These are phyloP conservation scores for Diploscapter pachys DNA, from an alignment of 1,140 invertebrate species.

Conservation along the genomic window DNA sequence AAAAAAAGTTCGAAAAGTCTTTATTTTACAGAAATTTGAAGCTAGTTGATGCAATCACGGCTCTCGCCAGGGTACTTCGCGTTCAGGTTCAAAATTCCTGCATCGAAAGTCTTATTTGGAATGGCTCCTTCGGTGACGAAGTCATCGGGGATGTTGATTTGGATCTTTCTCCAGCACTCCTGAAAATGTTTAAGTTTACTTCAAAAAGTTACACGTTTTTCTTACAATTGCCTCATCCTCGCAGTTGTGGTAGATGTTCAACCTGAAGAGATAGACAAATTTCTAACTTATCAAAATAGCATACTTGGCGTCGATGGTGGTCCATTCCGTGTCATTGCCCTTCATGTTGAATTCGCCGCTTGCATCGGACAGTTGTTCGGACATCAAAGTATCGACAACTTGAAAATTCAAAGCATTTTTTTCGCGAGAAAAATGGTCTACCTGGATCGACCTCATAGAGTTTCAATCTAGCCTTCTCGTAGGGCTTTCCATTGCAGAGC, in stretches of 20 bases:
- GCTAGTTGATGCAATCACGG: slow-evolving; percentile 35
- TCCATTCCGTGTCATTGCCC: slow-evolving; percentile 38
- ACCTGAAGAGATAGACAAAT: too few relatives aligned
- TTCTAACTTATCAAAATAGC: too few relatives aligned
- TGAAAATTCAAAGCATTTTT: neutral
- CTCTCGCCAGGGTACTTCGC: slow-evolving; percentile 36
- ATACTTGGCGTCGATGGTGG: slow-evolving; percentile 36
- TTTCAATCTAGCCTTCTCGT: slow-evolving; percentile 37
- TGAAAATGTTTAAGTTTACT: slow-evolving; percentile 10
- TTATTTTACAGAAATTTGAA: neutral
- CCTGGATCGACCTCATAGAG: slow-evolving; percentile 38
- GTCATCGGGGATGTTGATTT: slow-evolving; percentile 34
- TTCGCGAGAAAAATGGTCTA: slow-evolving; percentile 12
- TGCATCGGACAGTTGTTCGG: slow-evolving; percentile 26
- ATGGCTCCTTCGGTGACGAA: slow-evolving; percentile 31
- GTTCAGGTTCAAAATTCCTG: slow-evolving; percentile 38
- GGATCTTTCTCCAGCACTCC: slow-evolving; percentile 40
- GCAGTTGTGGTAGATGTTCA: slow-evolving; percentile 44
- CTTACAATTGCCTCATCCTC: slow-evolving; percentile 39
- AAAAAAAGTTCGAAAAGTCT: too few relatives aligned
- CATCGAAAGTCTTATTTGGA: slow-evolving; percentile 33
- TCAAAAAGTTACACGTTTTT: neutral
- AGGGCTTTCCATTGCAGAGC: slow-evolving; percentile 41
- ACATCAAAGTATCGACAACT: slow-evolving; percentile 40
- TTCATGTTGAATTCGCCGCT: slow-evolving; percentile 35